Conservation (phyloP, 2,113 vertebrate species). For the Melanostigma gelatinosum region DNA sequence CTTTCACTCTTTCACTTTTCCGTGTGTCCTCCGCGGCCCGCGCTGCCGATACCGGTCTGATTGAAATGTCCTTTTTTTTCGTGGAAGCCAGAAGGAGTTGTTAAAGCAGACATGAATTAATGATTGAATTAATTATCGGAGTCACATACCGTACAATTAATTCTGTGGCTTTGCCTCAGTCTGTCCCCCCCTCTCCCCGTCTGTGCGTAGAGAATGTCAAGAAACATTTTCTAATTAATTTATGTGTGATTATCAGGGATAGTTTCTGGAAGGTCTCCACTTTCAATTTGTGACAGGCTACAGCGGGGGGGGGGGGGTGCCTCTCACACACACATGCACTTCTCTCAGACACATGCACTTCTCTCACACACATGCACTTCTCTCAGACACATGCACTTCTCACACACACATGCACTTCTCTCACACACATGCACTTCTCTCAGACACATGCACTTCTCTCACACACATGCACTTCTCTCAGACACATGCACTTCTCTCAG, state of each 20-base stretch:
- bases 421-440: too few species aligned
- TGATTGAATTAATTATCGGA: slow-evolving; percentile 88
- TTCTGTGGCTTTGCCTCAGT: slow-evolving; percentile 85
- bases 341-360: too few species aligned
- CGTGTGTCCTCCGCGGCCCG: slow-evolving; percentile 34
- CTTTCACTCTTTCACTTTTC: slow-evolving; percentile 60
- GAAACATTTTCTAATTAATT: slow-evolving; percentile 90
- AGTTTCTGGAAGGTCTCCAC: slow-evolving; percentile 86
- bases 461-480: neutral
- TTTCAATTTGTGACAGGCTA: slow-evolving; percentile 85
- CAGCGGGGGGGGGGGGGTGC: slow-evolving; percentile 49
- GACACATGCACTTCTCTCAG: neutral
- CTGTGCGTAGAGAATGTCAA: slow-evolving; percentile 85
- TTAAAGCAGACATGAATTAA: slow-evolving; percentile 85
- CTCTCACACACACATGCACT: too few species aligned
- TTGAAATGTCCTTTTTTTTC: slow-evolving; percentile 74
- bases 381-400: too few species aligned
- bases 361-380: too few species aligned
- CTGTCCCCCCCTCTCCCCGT: slow-evolving; percentile 71
- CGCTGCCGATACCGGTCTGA: slow-evolving; percentile 70
- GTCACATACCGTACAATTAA: slow-evolving; percentile 88
- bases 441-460: too few species aligned
- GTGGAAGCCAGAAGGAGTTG: slow-evolving; percentile 82
- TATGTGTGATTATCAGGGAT: slow-evolving; percentile 86
- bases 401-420: too few species aligned